These are phyloP conservation scores for Parasteatoda lunata DNA, from an alignment of 2,888 invertebrate species.

Conservation along the genomic window DNA sequence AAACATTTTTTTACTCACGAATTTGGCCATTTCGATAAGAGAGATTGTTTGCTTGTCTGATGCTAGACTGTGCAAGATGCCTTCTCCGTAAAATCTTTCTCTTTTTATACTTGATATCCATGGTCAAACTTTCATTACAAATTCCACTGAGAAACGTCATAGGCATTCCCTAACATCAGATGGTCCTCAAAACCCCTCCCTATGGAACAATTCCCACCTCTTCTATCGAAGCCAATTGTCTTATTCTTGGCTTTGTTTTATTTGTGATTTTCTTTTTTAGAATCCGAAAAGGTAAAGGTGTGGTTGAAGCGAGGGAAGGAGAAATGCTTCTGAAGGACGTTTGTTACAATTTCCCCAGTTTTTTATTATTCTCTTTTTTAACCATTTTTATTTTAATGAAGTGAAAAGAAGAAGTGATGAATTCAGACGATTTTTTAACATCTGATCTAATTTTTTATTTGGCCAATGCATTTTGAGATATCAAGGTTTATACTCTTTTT, in stretches of 20 bases:
- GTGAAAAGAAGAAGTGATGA: no score
- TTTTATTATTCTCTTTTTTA: no score
- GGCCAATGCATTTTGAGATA: no score
- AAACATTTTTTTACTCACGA: constrained; percentile 30
- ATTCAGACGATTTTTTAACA: no score
- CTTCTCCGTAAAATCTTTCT: background rate
- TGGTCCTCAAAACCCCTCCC: background rate
- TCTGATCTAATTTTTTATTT: no score
- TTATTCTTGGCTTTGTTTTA: background rate
- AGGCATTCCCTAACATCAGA: background rate
- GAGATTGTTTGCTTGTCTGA: constrained; percentile 24
- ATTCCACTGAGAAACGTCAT: constrained; percentile 11
- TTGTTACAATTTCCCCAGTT: background rate
- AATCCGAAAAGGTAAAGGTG: background rate
- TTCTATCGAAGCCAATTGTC: background rate
- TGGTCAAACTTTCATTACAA: constrained; percentile 27
- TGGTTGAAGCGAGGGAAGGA: background rate
- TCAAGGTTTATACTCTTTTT: no score
- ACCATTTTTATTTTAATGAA: no score
- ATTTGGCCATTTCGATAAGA: constrained; percentile 40
- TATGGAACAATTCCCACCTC: background rate
- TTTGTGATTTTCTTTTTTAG: background rate
- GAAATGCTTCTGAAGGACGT: constrained; percentile 2
- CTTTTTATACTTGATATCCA: constrained; percentile 36
- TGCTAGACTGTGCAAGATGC: constrained; percentile 1